Conservation (phyloP, 2,113 vertebrate genomes). For the Micronycteris hirsuta region DNA sequence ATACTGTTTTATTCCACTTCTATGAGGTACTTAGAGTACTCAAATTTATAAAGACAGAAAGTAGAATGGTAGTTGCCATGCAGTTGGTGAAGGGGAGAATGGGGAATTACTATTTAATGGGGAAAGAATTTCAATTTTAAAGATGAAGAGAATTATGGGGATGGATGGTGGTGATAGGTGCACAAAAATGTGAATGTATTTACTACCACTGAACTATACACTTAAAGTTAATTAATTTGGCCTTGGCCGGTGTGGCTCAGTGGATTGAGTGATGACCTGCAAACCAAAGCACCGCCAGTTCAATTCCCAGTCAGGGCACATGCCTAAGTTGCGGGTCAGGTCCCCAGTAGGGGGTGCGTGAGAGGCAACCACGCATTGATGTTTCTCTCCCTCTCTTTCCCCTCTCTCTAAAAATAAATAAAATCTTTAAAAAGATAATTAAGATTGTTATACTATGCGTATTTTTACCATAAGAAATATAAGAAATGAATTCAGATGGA, state of each 20-base stretch:
- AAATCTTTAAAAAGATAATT: background rate
- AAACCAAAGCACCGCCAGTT: too few relatives aligned
- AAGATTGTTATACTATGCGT: background rate
- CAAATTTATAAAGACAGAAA: background rate
- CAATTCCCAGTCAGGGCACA: too few relatives aligned
- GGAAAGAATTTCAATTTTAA: background rate
- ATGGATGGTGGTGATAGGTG: background rate
- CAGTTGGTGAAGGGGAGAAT: background rate
- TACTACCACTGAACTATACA: background rate
- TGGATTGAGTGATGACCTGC: too few relatives aligned
- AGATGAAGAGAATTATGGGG: background rate
- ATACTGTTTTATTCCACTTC: background rate
- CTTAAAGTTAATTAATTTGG: background rate
- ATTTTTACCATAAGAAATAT: background rate
- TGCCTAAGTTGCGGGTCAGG: too few relatives aligned
- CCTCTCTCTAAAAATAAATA: too few relatives aligned
- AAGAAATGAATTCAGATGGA: background rate
- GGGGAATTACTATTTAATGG: background rate
- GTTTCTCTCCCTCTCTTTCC: too few relatives aligned
- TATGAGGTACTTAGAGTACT: background rate
- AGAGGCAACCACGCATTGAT: too few relatives aligned
- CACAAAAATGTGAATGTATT: background rate
- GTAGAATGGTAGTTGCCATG: background rate
- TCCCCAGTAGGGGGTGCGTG: too few relatives aligned
- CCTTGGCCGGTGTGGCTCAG: too few relatives aligned